Percentiles rank a stretch among this genome's conserved stretches.
Evolutionary conservation across 2,797 vertebrate species (phyloP).

Genomic region (Pseudomugil tenellus): DNA sequence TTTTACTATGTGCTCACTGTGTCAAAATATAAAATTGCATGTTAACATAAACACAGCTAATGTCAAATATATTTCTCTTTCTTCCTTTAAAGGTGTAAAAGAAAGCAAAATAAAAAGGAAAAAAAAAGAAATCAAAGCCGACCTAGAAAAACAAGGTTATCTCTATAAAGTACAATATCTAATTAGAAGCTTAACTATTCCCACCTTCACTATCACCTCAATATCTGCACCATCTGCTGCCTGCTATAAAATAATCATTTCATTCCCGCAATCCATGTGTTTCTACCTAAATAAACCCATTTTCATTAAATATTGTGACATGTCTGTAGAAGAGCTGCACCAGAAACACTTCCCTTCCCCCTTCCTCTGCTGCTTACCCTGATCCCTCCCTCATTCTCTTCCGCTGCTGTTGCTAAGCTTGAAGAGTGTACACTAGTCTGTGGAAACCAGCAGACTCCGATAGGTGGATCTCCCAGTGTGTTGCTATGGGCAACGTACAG

Average conservation of each 20-base stretch:
- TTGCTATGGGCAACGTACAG: slow-evolving; percentile 79
- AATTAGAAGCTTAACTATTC: slow-evolving; percentile 59
- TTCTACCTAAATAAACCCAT: slow-evolving; percentile 49
- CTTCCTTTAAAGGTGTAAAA: background rate
- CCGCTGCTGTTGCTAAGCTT: slow-evolving; percentile 77
- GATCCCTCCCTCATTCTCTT: slow-evolving; percentile 60
- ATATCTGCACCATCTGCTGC: slow-evolving; percentile 53
- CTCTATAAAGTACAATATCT: slow-evolving; percentile 44
- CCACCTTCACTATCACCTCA: slow-evolving; percentile 22
- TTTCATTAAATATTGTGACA: slow-evolving; percentile 60
- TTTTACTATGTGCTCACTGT: slow-evolving; percentile 16
- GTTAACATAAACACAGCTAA: slow-evolving; percentile 6
- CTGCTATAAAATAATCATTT: slow-evolving; percentile 32
- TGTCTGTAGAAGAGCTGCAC: slow-evolving; percentile 42
- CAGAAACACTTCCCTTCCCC: slow-evolving; percentile 64
- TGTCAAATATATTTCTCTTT: slow-evolving; percentile 7
- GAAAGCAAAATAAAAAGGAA: background rate
- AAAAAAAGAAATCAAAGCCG: slow-evolving; percentile 48
- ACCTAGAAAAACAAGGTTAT: slow-evolving; percentile 63
- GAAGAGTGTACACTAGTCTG: slow-evolving; percentile 52
- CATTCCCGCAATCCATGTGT: slow-evolving; percentile 35
- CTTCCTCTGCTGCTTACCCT: slow-evolving; percentile 35
- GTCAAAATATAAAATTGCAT: slow-evolving; percentile 15
- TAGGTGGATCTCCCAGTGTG: slow-evolving; percentile 70
- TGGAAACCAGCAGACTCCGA: slow-evolving; percentile 66